Percentiles rank a stretch among this genome's conserved stretches.
Conservation (phyloP, 2,797 vertebrate genomes). For the Macrochelys suwanniensis region DNA sequence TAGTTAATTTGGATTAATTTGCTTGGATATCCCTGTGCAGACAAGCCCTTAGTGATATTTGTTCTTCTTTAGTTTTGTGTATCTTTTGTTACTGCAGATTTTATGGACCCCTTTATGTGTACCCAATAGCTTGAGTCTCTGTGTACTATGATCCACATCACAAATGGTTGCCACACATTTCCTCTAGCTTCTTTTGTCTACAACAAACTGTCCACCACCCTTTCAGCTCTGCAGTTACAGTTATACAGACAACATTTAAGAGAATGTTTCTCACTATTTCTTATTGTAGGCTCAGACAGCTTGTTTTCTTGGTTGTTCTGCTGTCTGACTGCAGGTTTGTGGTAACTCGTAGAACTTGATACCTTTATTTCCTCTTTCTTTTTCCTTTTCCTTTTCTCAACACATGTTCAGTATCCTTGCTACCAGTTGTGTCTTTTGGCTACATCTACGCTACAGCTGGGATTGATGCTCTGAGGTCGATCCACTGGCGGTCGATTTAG, state of each 20-base stretch:
- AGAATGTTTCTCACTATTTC: not conserved
- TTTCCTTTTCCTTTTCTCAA: not conserved
- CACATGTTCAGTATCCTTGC: not conserved
- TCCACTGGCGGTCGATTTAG: too few relatives aligned
- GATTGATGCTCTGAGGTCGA: too few relatives aligned
- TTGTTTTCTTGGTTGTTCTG: not conserved
- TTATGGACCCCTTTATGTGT: not conserved
- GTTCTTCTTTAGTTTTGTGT: not conserved
- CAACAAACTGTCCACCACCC: not conserved
- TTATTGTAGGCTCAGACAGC: not conserved
- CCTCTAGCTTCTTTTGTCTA: not conserved
- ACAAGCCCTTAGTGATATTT: rapidly evolving
- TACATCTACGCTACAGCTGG: too few relatives aligned
- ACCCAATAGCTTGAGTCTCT: not conserved
- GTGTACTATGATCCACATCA: not conserved
- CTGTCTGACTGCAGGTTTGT: not conserved
- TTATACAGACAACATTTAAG: not conserved
- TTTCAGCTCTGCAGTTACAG: not conserved
- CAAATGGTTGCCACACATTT: not conserved
- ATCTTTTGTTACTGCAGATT: not conserved
- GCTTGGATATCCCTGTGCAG: too few relatives aligned
- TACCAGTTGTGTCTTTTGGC: not conserved
- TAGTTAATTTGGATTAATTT: too few relatives aligned
- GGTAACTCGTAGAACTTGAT: not conserved
- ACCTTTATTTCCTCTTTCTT: not conserved